Evolutionary conservation across 2,113 vertebrate species (phyloP).

Genomic region (Gymnobelideus leadbeateri): DNA sequence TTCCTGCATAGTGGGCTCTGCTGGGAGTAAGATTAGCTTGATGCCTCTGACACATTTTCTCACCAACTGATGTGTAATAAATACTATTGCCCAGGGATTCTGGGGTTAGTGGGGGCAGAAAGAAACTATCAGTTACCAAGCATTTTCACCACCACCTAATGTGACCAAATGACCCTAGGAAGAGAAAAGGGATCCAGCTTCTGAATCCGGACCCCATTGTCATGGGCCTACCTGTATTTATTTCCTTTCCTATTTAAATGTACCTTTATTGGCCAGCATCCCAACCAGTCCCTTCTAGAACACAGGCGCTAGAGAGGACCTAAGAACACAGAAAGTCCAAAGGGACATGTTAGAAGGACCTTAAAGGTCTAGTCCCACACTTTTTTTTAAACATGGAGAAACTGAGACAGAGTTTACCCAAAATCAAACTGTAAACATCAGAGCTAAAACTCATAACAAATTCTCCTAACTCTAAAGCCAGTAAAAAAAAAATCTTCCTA

Average conservation of each 20-base stretch:
- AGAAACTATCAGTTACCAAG: background rate
- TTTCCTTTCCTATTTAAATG: background rate
- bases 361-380: background rate
- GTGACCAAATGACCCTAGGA: background rate
- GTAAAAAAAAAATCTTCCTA: background rate
- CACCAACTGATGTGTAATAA: slow-evolving; percentile 9
- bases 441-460: background rate
- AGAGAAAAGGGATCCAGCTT: background rate
- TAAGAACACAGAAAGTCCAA: background rate
- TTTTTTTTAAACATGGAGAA: background rate
- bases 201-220: background rate
- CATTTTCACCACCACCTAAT: background rate
- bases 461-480: background rate
- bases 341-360: background rate
- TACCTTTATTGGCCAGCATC: background rate
- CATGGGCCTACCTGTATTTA: background rate
- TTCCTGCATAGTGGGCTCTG: slow-evolving; percentile 32
- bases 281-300: background rate
- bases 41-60: slow-evolving; percentile 28
- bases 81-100: background rate
- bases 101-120: background rate
- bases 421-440: background rate
- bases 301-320: background rate
- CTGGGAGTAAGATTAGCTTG: slow-evolving; percentile 22
- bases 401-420: background rate